phyloP scores from a whole-genome alignment of 37 sponge, comb jelly and placozoan species.

The Diacarnus erythraeanus region DNA sequence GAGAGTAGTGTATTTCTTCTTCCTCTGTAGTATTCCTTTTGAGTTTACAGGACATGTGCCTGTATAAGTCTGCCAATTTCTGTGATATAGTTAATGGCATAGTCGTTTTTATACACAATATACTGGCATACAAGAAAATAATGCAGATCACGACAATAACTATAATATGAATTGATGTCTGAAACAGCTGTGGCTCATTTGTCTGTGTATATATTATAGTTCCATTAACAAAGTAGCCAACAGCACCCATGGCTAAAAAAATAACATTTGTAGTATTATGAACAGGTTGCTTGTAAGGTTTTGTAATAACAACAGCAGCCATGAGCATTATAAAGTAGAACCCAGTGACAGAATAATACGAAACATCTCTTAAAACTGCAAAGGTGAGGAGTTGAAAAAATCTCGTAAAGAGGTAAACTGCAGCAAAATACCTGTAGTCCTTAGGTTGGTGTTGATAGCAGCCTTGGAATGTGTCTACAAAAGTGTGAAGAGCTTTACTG shows the following conservation, averaged over 20 bases:
- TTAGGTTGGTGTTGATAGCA: not conserved
- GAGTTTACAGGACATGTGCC: no score
- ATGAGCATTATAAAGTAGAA: not conserved
- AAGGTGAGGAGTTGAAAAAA: not conserved
- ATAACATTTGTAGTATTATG: not conserved
- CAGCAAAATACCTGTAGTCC: slow-evolving; percentile 9
- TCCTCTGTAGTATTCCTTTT: not conserved
- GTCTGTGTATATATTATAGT: not conserved
- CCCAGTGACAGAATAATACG: not conserved
- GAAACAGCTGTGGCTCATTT: not conserved
- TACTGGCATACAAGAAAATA: not conserved
- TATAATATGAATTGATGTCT: not conserved
- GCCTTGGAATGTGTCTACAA: slow-evolving; percentile 21
- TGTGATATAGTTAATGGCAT: not conserved
- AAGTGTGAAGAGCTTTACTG: not conserved
- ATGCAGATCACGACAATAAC: not conserved
- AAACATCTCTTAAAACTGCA: not conserved
- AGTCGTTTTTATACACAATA: not conserved
- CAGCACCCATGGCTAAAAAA: not conserved
- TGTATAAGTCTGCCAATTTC: not conserved
- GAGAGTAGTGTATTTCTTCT: not conserved
- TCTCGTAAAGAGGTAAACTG: not conserved
- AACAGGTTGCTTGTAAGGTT: not conserved
- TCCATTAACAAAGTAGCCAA: not conserved
- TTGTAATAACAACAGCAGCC: not conserved